Conservation (phyloP, 2,797 vertebrate genomes). For the Hypotaenidia philippensis region DNA sequence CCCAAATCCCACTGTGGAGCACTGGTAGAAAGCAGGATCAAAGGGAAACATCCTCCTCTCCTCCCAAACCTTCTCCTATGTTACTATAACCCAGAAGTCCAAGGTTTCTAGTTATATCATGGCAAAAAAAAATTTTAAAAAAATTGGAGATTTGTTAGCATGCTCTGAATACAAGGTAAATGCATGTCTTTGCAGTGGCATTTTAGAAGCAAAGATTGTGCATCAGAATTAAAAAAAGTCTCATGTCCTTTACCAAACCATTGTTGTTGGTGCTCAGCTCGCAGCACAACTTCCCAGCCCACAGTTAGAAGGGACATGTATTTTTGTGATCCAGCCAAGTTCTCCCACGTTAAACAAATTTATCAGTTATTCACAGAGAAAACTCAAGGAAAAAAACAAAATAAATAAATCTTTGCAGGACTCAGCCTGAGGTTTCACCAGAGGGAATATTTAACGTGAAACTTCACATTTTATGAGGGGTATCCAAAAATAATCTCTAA, state of each 20-base stretch:
- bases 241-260: background rate
- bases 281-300: background rate
- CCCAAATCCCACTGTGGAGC: background rate
- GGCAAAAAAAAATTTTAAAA: background rate
- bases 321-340: background rate
- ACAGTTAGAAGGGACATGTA: background rate
- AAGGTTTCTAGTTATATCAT: background rate
- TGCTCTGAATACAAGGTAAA: background rate
- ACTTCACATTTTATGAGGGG: background rate
- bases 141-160: background rate
- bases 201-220: background rate
- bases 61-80: background rate
- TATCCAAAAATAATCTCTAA: background rate
- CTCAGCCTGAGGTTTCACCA: background rate
- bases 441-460: background rate
- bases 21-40: background rate
- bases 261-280: background rate
- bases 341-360: background rate
- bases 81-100: background rate
- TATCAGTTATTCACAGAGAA: background rate
- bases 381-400: background rate
- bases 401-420: background rate
- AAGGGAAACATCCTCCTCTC: background rate
- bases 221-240: background rate
- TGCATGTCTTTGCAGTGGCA: rapidly evolving